Base-by-base conservation (phyloP, 2,888 invertebrate genomes). In the Nomada fabriciana region DNA sequence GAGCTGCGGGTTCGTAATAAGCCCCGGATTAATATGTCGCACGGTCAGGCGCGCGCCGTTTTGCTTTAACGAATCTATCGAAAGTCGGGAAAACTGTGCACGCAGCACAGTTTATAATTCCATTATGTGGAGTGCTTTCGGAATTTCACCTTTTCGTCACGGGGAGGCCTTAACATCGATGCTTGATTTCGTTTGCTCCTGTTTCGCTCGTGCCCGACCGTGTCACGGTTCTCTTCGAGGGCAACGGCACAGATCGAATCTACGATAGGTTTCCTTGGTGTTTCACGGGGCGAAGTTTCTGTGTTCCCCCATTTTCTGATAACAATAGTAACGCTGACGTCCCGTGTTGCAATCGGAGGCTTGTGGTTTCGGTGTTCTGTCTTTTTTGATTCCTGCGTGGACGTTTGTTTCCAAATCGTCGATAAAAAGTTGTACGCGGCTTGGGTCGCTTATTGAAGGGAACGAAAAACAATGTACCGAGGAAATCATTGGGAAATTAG, bases 71-170 rank as follows among this genome's bases (percentile, higher is more conserved):
- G 43, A 70, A 70, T 64, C 50, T 70, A 29, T 69, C 47, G 63
- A 76, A 61, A 73, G 73, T 65, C 55, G 65, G 13, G 74, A 60
- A 68, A 53, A 60, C 65, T n/a, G 29, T 36, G 64, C 18, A 11
- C n/a, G 7, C 15, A 15, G 25, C 13, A 7, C 3, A 7, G 25
- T 25, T 25, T 25, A 25, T 2, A 2, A 25, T 2, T 25, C 10
- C n/a, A 11, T 13, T 13, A 2, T 11, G 5, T 13, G 57, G 43
- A 73, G 53, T 74, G 67, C 52, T 53, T 68, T 60, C 52, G 15
- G 52, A 53, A 68, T 75, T 74, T 67, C 68, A 42, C 68, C 47
- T 29, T 65, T 73, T 57, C 65, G 55, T 65, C 64, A 65, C 47
- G 57, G 47, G 20, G 20, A 29, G n/a, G 25, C 57, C 50, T n/a